Evolutionary conservation across 2,888 invertebrate species (phyloP), one percentile per base, ranked within the genome.

Genomic region (Invenusta paracnida): DNA sequence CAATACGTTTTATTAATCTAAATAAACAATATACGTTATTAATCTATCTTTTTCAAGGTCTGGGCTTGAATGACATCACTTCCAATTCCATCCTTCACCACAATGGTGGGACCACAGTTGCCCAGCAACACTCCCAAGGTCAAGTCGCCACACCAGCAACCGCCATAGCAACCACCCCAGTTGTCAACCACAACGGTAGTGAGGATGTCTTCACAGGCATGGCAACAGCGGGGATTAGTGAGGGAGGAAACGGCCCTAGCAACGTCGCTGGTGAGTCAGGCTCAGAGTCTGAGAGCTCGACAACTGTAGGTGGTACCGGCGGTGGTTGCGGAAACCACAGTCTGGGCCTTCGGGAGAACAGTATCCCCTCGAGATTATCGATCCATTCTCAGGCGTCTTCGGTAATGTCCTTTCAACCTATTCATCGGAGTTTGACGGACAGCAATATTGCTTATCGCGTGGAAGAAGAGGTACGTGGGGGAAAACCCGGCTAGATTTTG

Each of bases 361-460:
- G 73, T 73, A 73, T 73, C 73, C 73, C 73, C 73, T 73, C 73
- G 17, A 5, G 73, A 23, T 13, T 73, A 23, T 73, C 73, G 11
- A 2, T 73, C 11, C 73, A 73, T 23, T 73, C 73, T 5, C 73
- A 73, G 73, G 73, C 73, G 17, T 73, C 73, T 23, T 73, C 73
- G 73, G 73, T 73, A 23, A 23, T 23, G 17, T 73, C 30, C 11
- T 28, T 31, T 17, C 28, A 28, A 17, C 48, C 30, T 5, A 29
- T 67, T 25, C 85, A 83, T 28, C 89, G 91, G 0, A 90, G 91
- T 87, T 88, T 89, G 87, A 91, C 91, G 0, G 91, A 91, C 87
- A 90, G 91, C 0, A 90, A 90, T 86, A 91, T 91, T 79, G 87
- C 88, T 31, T 91, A 91, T 73, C 73, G 73, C 2, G 2, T 73